These are phyloP conservation scores for Nasonia vitripennis DNA, from an alignment of 1,140 invertebrate species.

Conservation along the genomic window DNA sequence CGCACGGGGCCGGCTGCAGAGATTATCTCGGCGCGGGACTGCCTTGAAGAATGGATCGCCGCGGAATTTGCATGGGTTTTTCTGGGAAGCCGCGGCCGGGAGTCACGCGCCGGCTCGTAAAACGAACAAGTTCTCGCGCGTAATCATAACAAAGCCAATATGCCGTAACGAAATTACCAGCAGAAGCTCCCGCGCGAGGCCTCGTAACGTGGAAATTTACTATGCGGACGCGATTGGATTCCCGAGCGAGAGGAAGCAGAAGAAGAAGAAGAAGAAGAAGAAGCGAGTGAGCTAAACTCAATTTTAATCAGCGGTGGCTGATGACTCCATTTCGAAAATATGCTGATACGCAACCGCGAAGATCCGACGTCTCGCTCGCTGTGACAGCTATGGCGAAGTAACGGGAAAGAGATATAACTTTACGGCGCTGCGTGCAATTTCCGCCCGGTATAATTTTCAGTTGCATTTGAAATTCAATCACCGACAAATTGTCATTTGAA, in stretches of 20 bases:
- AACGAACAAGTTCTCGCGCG: neutral
- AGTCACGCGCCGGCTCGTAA: neutral
- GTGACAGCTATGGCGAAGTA: neutral
- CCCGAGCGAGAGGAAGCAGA: neutral
- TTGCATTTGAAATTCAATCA: no score
- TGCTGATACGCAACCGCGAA: neutral
- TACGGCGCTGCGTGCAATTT: no score
- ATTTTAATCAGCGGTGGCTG: no score
- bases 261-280: neutral
- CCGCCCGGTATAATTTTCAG: no score
- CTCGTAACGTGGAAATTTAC: conserved; percentile 40
- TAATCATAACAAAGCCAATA: conserved; percentile 34
- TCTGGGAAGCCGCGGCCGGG: neutral
- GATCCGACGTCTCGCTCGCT: no score
- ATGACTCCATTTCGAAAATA: no score
- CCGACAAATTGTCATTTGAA: no score
- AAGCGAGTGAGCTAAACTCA: neutral
- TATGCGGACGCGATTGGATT: conserved; percentile 42
- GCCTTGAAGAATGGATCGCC: conserved; percentile 9
- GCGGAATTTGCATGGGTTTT: neutral
- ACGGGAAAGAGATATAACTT: neutral
- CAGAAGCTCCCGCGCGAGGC: neutral
- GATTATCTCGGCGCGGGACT: neutral
- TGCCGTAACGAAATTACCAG: conserved; percentile 19
- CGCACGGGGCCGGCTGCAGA: no score